phyloP scores from a whole-genome alignment of 1,140 invertebrate genomes.

The Metopolophium dirhodum region DNA sequence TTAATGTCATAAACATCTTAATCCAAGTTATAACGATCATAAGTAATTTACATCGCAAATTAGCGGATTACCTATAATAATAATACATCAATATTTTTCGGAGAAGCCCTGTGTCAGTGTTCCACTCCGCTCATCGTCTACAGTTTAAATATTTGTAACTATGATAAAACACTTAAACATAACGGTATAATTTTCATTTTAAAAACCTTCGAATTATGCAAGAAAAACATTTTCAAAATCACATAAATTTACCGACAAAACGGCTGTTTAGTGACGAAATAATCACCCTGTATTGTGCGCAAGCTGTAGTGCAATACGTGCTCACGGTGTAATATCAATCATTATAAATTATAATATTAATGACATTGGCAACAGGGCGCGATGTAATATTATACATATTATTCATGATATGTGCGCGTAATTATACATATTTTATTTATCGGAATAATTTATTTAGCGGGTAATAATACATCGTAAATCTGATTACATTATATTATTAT shows the following conservation, averaged over 20 bases:
- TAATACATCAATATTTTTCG: neutral
- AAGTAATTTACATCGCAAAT: neutral
- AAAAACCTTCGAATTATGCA: neutral
- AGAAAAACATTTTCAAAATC: neutral
- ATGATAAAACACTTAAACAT: too few relatives aligned
- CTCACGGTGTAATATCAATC: neutral
- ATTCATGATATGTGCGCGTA: neutral
- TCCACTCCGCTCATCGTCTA: neutral
- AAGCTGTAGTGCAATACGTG: too few relatives aligned
- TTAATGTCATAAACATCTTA: neutral
- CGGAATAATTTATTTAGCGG: neutral
- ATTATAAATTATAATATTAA: conserved; percentile 16
- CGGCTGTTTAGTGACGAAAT: neutral
- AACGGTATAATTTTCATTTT: too few relatives aligned
- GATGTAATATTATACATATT: neutral
- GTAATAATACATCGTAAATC: conserved; percentile 2
- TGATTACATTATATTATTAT: conserved; percentile 10
- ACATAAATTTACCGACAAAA: neutral
- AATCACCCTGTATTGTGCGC: neutral
- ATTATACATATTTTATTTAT: conserved; percentile 16
- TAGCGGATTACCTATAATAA: too few relatives aligned
- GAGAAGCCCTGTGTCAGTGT: neutral
- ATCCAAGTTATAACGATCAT: neutral
- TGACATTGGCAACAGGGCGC: neutral
- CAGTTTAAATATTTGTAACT: neutral